Evolutionary conservation across 2,888 invertebrate species (phyloP).

Genomic region (Dyspetes luteomarginatus): DNA sequence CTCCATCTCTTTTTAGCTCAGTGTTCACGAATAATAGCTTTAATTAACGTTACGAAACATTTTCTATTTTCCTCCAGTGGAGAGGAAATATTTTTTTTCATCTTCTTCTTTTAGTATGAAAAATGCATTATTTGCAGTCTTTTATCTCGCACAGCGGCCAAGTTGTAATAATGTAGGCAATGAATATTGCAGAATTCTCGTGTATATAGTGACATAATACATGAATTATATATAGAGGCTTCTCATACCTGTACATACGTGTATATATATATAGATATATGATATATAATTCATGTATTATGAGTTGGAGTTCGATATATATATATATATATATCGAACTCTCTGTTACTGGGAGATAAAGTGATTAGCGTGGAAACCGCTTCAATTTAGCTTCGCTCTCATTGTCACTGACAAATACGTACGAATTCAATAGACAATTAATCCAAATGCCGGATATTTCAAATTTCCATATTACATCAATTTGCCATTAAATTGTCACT

Average conservation of each 20-base stretch:
- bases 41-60: neutral
- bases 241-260: slow-evolving; percentile 10
- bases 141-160: neutral
- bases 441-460: slow-evolving; percentile 11
- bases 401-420: slow-evolving; percentile 13
- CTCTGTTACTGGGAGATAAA: slow-evolving; percentile 36
- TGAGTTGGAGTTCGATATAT: too few relatives aligned
- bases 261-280: too few relatives aligned
- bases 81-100: too few relatives aligned
- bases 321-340: too few relatives aligned
- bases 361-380: slow-evolving; percentile 39
- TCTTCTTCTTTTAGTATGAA: too few relatives aligned
- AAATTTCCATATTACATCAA: slow-evolving; percentile 1
- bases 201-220: slow-evolving; percentile 29
- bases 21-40: neutral
- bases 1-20: neutral
- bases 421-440: slow-evolving; percentile 25
- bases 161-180: neutral
- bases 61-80: neutral
- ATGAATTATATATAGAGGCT: neutral
- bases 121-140: neutral
- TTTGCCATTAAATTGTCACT: neutral
- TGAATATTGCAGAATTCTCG: neutral
- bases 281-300: too few relatives aligned
- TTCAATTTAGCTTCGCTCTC: slow-evolving; percentile 26